Base-by-base conservation (phyloP, 2,888 invertebrate genomes). In the Dynastes hyllus region DNA sequence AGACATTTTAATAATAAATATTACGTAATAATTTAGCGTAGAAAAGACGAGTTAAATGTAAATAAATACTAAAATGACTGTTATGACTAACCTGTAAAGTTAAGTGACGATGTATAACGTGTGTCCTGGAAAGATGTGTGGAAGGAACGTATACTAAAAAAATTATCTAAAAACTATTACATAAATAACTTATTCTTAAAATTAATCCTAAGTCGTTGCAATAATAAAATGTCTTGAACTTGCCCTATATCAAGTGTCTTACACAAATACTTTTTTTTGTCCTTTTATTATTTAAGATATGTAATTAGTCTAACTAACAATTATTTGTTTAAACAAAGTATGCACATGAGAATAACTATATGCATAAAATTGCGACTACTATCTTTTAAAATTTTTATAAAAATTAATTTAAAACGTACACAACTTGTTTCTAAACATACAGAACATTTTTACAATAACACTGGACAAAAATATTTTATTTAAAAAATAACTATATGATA, bases 181-280 rank as follows among this genome's bases (percentile, higher is more conserved):
- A 75, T 77, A 79, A 79, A 79, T 76, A 79, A 70, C 70, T 76
- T 79, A 79, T 55, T n/a, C 53, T 76, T 76, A 75, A 80, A 80
- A 71, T 80, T 80, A 79, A 77, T 50, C 75, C 67, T 80, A 79
- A 77, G 65, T 80, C 80, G 80, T 78, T 80, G 80, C 80, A 77
- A 80, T 80, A 79, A 79, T 79, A 79, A 79, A 80, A 80, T 73
- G 77, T 80, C 77, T 80, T 78, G 77, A 75, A 80, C 67, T 80
- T 80, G 77, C 78, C 45, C 80, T 79, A 77, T 58, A 73, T 58
- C 55, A 71, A 75, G 70, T 69, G 75, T 77, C 80, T 77, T 80
- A 80, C 75, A 77, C 79, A 70, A 69, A 78, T 71, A 78, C 61
- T 51, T 79, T 76, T 76, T 70, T 76, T 79, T 73, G 69, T 63